Conservation (phyloP, 1,140 invertebrate species). For the Drosophila quadrilineata region DNA sequence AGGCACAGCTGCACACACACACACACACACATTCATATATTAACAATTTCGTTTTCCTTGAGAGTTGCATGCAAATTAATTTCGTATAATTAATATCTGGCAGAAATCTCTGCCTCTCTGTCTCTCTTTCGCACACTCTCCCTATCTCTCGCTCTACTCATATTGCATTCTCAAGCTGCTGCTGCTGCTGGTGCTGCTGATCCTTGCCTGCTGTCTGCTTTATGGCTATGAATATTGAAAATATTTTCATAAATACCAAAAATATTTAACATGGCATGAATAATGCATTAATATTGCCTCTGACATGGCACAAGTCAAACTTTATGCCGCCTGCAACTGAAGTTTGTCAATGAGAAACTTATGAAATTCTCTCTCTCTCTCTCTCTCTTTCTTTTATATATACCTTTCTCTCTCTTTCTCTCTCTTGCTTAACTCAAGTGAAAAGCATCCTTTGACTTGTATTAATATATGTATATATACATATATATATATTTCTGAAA, state of each 20-base stretch:
- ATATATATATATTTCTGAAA: neutral
- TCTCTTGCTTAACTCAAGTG: slow-evolving; percentile 32
- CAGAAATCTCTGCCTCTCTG: neutral
- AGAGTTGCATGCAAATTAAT: slow-evolving; percentile 35
- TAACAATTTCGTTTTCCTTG: slow-evolving; percentile 9
- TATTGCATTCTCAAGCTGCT: slow-evolving; percentile 5
- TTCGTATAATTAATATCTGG: slow-evolving; percentile 48
- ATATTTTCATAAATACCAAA: slow-evolving; percentile 62
- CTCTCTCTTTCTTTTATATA: neutral
- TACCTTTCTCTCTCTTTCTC: neutral
- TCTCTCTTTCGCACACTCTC: too few relatives aligned
- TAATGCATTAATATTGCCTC: slow-evolving; percentile 22
- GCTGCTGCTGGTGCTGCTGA: neutral
- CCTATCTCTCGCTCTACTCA: neutral
- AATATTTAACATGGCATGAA: slow-evolving; percentile 46
- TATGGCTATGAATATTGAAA: slow-evolving; percentile 31
- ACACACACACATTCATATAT: neutral
- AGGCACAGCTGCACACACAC: neutral
- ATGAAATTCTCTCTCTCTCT: neutral
- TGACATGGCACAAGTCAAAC: neutral
- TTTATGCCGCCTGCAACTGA: neutral
- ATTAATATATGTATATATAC: too few relatives aligned
- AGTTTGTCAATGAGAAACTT: slow-evolving; percentile 15
- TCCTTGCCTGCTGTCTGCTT: neutral
- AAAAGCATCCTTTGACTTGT: neutral